phyloP scores from a whole-genome alignment of 1,140 invertebrate species.

The Monochamus saltuarius region DNA sequence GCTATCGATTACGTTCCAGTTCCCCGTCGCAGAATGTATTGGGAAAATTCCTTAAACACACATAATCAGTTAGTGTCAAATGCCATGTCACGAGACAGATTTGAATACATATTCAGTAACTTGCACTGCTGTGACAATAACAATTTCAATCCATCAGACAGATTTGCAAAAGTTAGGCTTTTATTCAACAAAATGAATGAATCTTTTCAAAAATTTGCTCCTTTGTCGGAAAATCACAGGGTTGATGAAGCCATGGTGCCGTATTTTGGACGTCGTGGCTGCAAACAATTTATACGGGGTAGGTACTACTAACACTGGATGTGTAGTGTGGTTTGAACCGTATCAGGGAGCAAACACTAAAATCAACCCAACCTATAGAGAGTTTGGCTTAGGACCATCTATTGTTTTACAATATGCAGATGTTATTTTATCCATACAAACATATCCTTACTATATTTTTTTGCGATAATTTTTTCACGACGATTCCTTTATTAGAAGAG shows the following conservation, averaged over 20 bases:
- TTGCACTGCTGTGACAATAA: constrained; percentile 23
- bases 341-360: constrained; percentile 23
- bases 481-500: constrained; percentile 22
- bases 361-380: constrained; percentile 19
- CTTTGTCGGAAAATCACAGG: constrained; percentile 41
- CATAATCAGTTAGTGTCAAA: constrained; percentile 24
- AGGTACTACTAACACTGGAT: constrained; percentile 28
- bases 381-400: constrained; percentile 29
- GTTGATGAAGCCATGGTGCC: constrained; percentile 31
- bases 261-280: constrained; percentile 27
- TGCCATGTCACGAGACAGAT: constrained; percentile 26
- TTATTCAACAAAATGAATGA: constrained; percentile 30
- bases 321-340: constrained; percentile 32
- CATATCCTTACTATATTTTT: constrained; percentile 26
- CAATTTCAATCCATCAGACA: constrained; percentile 8
- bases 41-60: constrained; percentile 24
- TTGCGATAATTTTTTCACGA: constrained; percentile 41
- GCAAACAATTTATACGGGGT: constrained; percentile 35
- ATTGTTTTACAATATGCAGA: constrained; percentile 34
- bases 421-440: constrained; percentile 8
- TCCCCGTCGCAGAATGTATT: constrained; percentile 28
- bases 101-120: constrained; percentile 28
- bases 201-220: constrained; percentile 21
- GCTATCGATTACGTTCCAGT: constrained; percentile 26
- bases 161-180: constrained; percentile 23